Conservation (phyloP, 35 echinoderm and acorn worm genomes). For the Ptychodera flava region DNA sequence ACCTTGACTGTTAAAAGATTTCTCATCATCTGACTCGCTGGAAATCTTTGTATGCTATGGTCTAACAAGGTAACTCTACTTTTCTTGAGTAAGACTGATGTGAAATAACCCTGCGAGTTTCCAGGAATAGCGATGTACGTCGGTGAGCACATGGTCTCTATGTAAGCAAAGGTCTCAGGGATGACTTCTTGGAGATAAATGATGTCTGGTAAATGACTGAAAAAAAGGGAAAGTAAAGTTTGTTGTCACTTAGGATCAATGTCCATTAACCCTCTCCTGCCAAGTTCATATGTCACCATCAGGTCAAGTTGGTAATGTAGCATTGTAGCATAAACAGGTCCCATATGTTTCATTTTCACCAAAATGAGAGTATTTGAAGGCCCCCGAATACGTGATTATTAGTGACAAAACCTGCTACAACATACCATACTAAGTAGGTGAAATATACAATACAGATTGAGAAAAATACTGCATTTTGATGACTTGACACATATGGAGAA, state of each 20-base stretch:
- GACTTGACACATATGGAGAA: too few species aligned
- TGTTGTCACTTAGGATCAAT: not conserved
- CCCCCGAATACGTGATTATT: too few species aligned
- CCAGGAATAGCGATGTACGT: conserved; percentile 13
- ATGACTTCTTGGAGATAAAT: conserved; percentile 33
- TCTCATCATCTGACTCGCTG: conserved; percentile 16
- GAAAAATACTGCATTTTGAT: too few species aligned
- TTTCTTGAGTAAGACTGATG: conserved; percentile 8
- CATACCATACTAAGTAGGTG: too few species aligned
- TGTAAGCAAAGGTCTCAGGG: not conserved
- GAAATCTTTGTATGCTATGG: conserved; percentile 7
- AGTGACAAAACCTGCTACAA: too few species aligned
- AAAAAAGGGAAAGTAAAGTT: conserved; percentile 3
- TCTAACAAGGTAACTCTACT: conserved; percentile 15
- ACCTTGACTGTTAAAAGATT: conserved; percentile 28
- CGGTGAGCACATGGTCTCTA: not conserved
- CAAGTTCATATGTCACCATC: too few species aligned
- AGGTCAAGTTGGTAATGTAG: too few species aligned
- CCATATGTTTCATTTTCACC: too few species aligned
- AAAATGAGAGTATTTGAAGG: too few species aligned
- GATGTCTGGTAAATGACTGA: conserved; percentile 25
- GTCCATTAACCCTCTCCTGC: too few species aligned
- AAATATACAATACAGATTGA: too few species aligned
- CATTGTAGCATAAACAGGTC: too few species aligned
- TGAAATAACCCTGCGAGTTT: not conserved